phyloP scores from a whole-genome alignment of 2,888 invertebrate genomes.

The Deilephila elpenor region DNA sequence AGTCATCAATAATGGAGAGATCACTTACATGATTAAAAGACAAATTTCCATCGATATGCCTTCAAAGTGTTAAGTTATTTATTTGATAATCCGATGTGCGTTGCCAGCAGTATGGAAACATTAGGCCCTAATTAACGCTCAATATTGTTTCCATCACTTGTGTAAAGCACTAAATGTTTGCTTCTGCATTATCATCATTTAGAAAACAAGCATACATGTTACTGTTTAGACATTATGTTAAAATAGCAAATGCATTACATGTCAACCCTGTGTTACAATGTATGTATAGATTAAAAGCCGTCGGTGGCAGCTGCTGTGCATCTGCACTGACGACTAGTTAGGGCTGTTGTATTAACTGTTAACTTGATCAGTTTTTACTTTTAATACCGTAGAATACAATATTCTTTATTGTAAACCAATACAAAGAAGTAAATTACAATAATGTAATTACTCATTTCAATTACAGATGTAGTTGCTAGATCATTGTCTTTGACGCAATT shows the following conservation, averaged over 20 bases:
- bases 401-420: no score
- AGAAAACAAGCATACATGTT: slow-evolving; percentile 2
- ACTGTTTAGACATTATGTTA: neutral
- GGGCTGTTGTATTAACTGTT: neutral
- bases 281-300: neutral
- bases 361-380: neutral
- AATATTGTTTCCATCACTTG: slow-evolving; percentile 55
- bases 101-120: slow-evolving; percentile 52
- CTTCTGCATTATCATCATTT: slow-evolving; percentile 23
- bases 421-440: no score
- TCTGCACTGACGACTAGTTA: neutral
- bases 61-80: neutral
- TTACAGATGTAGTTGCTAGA: neutral
- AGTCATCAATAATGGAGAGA: no score
- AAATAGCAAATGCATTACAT: neutral
- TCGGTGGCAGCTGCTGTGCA: neutral
- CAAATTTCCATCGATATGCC: no score
- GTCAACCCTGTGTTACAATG: neutral
- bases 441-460: neutral
- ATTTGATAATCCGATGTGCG: slow-evolving; percentile 20
- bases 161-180: slow-evolving; percentile 46
- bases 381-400: neutral
- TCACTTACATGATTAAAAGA: no score
- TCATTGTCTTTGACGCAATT: neutral
- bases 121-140: slow-evolving; percentile 47